Conservation (phyloP, 2,888 invertebrate genomes). For the Coronaproctus castanopsis region DNA sequence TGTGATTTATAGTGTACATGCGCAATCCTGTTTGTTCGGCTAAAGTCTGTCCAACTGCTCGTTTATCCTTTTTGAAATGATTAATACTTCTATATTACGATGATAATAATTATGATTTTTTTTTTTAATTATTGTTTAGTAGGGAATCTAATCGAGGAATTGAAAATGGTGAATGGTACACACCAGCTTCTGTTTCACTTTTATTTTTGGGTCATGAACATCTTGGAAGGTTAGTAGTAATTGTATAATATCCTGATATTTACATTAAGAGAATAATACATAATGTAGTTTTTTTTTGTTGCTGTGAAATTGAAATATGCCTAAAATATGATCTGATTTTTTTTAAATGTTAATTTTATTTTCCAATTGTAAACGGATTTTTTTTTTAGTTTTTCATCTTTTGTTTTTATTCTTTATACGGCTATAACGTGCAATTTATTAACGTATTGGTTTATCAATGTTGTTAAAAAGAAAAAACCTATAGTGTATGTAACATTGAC, state of each 20-base stretch:
- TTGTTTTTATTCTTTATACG: neutral
- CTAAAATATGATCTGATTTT: neutral
- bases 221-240: constrained; percentile 33
- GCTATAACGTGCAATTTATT: too few relatives aligned
- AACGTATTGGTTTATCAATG: too few relatives aligned
- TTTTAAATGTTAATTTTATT: neutral
- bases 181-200: constrained; percentile 48
- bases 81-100: too few relatives aligned
- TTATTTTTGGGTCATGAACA: constrained; percentile 69
- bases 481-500: too few relatives aligned
- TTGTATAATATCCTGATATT: neutral
- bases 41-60: too few relatives aligned
- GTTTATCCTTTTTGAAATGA: too few relatives aligned
- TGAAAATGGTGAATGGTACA: neutral
- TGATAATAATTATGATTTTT: too few relatives aligned
- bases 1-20: too few relatives aligned
- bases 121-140: too few relatives aligned
- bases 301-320: neutral
- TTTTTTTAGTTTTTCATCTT: constrained; percentile 1
- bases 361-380: neutral
- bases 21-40: too few relatives aligned
- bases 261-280: neutral
- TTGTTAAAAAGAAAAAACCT: too few relatives aligned
- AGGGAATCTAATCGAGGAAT: constrained; percentile 34
- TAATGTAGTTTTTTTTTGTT: neutral